Evolutionary conservation across 2,797 vertebrate genomes (phyloP), one percentile per base, ranked within the genome.

Genomic region (Momotus momota): DNA sequence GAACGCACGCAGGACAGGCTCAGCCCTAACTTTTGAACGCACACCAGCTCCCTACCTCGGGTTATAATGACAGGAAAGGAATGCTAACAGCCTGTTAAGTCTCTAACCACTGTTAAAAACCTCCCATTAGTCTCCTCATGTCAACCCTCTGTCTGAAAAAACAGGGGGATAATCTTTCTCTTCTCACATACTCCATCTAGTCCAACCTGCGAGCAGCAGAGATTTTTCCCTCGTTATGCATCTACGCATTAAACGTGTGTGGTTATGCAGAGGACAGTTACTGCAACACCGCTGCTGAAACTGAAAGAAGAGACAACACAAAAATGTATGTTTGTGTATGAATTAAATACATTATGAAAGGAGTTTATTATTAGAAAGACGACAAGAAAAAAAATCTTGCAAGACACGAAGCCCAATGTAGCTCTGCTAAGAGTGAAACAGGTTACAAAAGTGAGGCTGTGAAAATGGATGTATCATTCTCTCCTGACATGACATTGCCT

Each of bases 71-170:
- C 72, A 86, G 85, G 58, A 29, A 45, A 33, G 86, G 58, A 83
- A 83, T 0, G 35, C 82, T 93, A 75, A 14, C 51, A 94, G 90
- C 79, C 80, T 3, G 27, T 5, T 7, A 18, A 35, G 45, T 18
- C 82, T 67, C 72, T 78, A 52, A 90, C n/a, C 49, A 2, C 72
- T 82, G 57, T 10, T 81, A 71, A 86, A 93, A 94, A 31, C 49
- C 90, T 94, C 74, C 90, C 62, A 69, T 94, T 38, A 65, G 80
- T 54, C 72, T 88, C 82, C 80, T 54, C 40, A 3, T 60, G 82
- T 77, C 95, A 64, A 40, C 77, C 91, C 52, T 49, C 52, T 9
- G 65, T 12, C 69, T 86, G 84, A 69, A 61, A 33, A 60, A 69
- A 46, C 61, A 7, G 48, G 51, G 52, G 67, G 48, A 78, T 74